Evolutionary conservation across 2,113 vertebrate species (phyloP), one percentile per base, ranked within the genome.

Genomic region (Propithecus coquereli): DNA sequence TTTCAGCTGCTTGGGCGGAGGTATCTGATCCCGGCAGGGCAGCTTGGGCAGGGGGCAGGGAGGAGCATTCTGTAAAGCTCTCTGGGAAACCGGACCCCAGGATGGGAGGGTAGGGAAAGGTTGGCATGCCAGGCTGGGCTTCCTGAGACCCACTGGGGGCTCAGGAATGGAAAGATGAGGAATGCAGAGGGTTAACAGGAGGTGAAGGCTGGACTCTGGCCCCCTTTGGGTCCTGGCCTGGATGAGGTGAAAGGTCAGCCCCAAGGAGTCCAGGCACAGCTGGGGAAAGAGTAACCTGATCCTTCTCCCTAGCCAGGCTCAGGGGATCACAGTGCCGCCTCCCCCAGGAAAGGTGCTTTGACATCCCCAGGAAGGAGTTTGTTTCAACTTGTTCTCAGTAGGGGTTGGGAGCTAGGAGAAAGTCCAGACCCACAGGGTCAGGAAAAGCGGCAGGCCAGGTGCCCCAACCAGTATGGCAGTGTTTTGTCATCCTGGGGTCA

Each of bases 1-100:
- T 97, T 98, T 98, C 98, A 98, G 98, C 98, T 98, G 98, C 97
- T 96, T 94, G 87, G 97, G 98, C 95, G 23, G 92, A 97, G 96
- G 97, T 97, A 97, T 97, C 97, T 96, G 96, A 97, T 97, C 97
- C 95, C 30, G 22, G 94, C 90, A 94, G 92, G 95, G 79, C 86
- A 89, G 89, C 96, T 74, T 96, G 97, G 97, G 85, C 96, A 97
- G 96, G 97, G 96, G 97, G 93, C 92, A 96, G 97, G 97, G 96
- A 95, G 71, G 92, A 68, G 81, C 86, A 57, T 84, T 97, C 96
- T 93, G 45, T 94, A 84, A 96, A 87, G 85, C 89, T 85, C 92
- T 97, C 92, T 97, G 94, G 80, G 97, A 97, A 97, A 95, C 90
- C 37, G 2, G 87, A 96, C 92, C 94, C 94, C 87, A 87, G 88